Conservation (phyloP, 2,888 invertebrate genomes). For the Trypoxylon attenuatum region DNA sequence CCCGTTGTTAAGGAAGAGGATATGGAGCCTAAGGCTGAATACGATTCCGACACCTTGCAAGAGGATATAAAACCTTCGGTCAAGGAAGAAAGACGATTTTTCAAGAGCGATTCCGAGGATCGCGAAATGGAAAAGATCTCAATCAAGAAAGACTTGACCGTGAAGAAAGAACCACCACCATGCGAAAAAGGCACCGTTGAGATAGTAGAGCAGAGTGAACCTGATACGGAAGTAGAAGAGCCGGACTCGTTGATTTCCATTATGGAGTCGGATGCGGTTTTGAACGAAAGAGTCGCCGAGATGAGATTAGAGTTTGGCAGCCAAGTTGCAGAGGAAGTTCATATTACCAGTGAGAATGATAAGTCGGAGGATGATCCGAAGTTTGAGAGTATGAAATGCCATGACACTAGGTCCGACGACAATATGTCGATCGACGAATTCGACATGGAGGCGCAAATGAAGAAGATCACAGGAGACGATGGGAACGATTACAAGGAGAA, state of each 20-base stretch:
- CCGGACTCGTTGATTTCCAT: constrained; percentile 71
- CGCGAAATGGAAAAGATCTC: not conserved
- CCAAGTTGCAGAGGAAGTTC: constrained; percentile 55
- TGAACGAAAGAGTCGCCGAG: constrained; percentile 74
- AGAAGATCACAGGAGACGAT: constrained; percentile 71
- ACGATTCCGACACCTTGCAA: constrained; percentile 13
- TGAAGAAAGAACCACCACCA: constrained; percentile 8
- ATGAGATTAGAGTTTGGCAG: constrained; percentile 75
- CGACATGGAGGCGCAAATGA: constrained; percentile 72
- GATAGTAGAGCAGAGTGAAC: constrained; percentile 68
- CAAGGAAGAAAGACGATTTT: constrained; percentile 25
- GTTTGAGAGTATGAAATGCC: constrained; percentile 33
- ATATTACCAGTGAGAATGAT: constrained; percentile 52
- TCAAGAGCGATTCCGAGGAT: constrained; percentile 19
- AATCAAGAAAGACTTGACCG: constrained; percentile 12
- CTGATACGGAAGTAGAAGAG: constrained; percentile 72
- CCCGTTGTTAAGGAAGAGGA: not conserved
- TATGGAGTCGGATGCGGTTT: constrained; percentile 73
- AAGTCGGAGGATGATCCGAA: constrained; percentile 55
- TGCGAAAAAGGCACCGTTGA: constrained; percentile 72
- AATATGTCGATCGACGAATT: constrained; percentile 69
- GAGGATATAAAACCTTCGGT: constrained; percentile 23
- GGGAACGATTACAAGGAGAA: constrained; percentile 71
- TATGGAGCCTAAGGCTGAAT: not conserved
- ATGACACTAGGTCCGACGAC: constrained; percentile 59